Evolutionary conservation across 2,797 vertebrate species (phyloP).

Genomic region (Ctenopoma multispine): DNA sequence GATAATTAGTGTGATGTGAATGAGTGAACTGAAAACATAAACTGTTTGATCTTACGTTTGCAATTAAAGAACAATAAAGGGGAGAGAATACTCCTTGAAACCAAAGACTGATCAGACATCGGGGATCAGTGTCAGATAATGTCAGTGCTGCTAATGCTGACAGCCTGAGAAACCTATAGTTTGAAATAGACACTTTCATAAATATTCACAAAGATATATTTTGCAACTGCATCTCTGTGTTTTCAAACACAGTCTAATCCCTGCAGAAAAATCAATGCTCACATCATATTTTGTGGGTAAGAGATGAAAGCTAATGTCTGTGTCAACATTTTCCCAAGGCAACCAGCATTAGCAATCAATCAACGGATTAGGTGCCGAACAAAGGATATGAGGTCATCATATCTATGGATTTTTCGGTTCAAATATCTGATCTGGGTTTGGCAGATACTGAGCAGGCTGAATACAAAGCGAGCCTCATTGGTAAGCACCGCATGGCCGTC

Average conservation of each 20-base stretch:
- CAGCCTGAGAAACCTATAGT: conserved; percentile 60
- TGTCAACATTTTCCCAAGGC: conserved; percentile 76
- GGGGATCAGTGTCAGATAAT: conserved; percentile 44
- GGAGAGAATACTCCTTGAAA: not conserved
- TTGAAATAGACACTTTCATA: conserved; percentile 50
- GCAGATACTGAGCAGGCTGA: conserved; percentile 59
- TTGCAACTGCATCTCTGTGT: conserved; percentile 71
- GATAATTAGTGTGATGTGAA: not conserved
- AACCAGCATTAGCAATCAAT: conserved; percentile 66
- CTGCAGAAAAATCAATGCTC: conserved; percentile 70
- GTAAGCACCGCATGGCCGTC: conserved; percentile 43
- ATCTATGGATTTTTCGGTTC: conserved; percentile 71
- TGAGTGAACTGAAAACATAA: not conserved
- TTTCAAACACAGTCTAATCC: conserved; percentile 73
- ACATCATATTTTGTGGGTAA: conserved; percentile 65
- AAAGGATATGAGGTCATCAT: conserved; percentile 75
- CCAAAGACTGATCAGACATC: conserved; percentile 8
- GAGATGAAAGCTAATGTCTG: conserved; percentile 69
- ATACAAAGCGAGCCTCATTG: conserved; percentile 70
- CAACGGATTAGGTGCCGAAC: conserved; percentile 67
- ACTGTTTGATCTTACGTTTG: not conserved
- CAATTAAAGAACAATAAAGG: not conserved
- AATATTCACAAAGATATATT: conserved; percentile 76
- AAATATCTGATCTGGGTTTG: conserved; percentile 68
- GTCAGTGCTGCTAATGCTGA: conserved; percentile 32